A percentile compares a stretch with the other conserved stretches of the same genome.
These are phyloP conservation scores for Limnephilus marmoratus DNA, from an alignment of 2,888 invertebrate species.

Conservation along the genomic window DNA sequence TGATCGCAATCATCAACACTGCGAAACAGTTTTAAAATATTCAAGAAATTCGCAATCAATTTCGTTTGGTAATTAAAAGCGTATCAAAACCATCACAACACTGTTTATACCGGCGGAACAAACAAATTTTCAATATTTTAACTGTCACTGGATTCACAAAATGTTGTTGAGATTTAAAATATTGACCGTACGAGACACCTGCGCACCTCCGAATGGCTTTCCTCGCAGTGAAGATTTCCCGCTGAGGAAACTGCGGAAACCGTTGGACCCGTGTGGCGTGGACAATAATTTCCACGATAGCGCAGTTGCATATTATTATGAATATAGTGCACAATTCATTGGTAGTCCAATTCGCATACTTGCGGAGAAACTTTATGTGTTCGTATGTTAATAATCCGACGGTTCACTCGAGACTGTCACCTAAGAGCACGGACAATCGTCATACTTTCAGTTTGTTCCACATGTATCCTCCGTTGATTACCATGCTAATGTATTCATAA, in stretches of 20 bases:
- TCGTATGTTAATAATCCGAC: slow-evolving; percentile 38
- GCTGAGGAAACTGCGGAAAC: slow-evolving; percentile 35
- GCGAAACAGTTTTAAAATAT: neutral
- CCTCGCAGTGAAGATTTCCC: slow-evolving; percentile 32
- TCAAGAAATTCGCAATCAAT: slow-evolving; percentile 2
- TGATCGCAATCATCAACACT: neutral
- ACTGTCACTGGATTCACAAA: slow-evolving; percentile 11
- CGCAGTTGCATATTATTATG: slow-evolving; percentile 25
- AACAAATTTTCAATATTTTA: neutral
- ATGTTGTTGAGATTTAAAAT: neutral
- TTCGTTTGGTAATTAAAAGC: neutral
- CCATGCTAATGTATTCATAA: slow-evolving; percentile 8
- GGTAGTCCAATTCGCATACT: slow-evolving; percentile 31
- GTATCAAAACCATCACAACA: slow-evolving; percentile 2
- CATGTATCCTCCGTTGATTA: slow-evolving; percentile 35
- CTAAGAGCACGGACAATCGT: slow-evolving; percentile 25
- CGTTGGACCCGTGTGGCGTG: slow-evolving; percentile 3
- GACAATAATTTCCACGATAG: slow-evolving; percentile 23
- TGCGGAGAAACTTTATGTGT: slow-evolving; percentile 9
- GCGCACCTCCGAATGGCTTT: slow-evolving; percentile 21
- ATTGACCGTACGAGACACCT: neutral
- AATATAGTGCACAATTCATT: slow-evolving; percentile 13
- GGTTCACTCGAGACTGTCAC: slow-evolving; percentile 49
- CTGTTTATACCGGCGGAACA: neutral
- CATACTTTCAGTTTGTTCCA: neutral